A percentile compares a stretch with the other conserved stretches of the same genome.
These are phyloP conservation scores for Meiosimyza decipiens DNA, from an alignment of 2,888 invertebrate species.

Conservation along the genomic window DNA sequence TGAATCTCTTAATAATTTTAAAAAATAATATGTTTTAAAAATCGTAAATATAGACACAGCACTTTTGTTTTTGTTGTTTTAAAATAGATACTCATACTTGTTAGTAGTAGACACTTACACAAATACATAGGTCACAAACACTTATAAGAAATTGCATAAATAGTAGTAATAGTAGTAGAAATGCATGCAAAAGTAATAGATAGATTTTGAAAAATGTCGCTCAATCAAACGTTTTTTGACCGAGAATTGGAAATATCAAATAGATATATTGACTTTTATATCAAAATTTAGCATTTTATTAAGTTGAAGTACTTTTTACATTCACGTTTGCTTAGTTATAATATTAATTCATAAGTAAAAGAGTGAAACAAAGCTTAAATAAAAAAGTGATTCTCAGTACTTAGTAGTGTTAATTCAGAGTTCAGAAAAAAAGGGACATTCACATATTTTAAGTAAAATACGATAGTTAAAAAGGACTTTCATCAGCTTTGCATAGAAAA, in stretches of 20 bases:
- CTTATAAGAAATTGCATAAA: conserved; percentile 19
- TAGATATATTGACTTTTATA: no score
- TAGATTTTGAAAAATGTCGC: neutral
- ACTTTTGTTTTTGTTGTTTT: neutral
- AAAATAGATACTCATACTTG: neutral
- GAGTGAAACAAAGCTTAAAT: neutral
- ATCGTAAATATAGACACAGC: conserved; percentile 18
- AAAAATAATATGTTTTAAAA: no score
- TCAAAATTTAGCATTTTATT: neutral
- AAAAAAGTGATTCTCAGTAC: neutral
- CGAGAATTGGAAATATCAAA: no score
- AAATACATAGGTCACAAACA: conserved; percentile 26
- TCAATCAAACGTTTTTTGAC: no score
- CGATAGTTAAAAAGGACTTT: neutral
- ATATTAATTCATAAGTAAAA: neutral
- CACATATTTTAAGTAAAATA: neutral
- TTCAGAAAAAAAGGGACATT: neutral
- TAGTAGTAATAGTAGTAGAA: conserved; percentile 21
- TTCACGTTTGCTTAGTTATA: neutral
- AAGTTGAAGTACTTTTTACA: neutral
- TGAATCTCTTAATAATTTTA: no score
- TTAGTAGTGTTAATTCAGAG: no score
- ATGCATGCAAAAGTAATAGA: conserved; percentile 29
- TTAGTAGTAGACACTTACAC: conserved; percentile 31
- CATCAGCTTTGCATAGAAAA: neutral